Base-by-base conservation (phyloP, 2,113 vertebrate genomes). In the Caracal caracal region DNA sequence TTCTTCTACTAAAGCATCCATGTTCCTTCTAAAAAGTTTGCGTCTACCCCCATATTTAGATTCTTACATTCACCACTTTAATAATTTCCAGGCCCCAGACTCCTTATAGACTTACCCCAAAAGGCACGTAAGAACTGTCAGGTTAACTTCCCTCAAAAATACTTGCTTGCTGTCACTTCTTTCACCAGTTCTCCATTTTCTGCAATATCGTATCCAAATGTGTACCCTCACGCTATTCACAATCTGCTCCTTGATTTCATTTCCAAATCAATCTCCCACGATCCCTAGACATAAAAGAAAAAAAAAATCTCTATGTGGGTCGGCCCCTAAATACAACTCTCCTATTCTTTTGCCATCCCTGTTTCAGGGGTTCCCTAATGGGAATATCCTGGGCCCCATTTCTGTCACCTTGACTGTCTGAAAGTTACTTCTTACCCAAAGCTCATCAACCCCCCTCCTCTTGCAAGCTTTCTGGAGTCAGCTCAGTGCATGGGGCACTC, bases 401-500 rank as follows among this genome's bases (percentile, higher is more conserved):
- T 78, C 40, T 47, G 4, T 43, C 19, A 19, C 5, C 10, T 30
- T 24, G 11, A 37, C 2, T 81, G 65, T 56, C 66, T 49, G 8
- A 76, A 19, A 40, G 17, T 22, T 61, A 17, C 11, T 90, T 6
- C 17, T 70, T 35, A 70, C 53, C 4, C 47, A 2, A 81, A 43
- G 19, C 20, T 3, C 12, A 24, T 26, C 33, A 35, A 5, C 28
- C 49, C 3, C 2, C 7, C 0, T 56, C 20, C 12, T 1, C 2
- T 33, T 17, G 0, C 13, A 35, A 61, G 5, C 0, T 20, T 76
- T 84, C 12, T 20, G 17, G 28, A 40, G 10, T 6, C 24, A 79
- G 6, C 6, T 7, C n/a, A 37, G 24, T 5, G 10, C 4, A 1
- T 1, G 28, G 4, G 30, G 4, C 0, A 6, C 28, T 68, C 22